These are phyloP conservation scores for Neosilurus mollespiculum DNA, from an alignment of 2,797 vertebrate genomes.

Conservation along the genomic window DNA sequence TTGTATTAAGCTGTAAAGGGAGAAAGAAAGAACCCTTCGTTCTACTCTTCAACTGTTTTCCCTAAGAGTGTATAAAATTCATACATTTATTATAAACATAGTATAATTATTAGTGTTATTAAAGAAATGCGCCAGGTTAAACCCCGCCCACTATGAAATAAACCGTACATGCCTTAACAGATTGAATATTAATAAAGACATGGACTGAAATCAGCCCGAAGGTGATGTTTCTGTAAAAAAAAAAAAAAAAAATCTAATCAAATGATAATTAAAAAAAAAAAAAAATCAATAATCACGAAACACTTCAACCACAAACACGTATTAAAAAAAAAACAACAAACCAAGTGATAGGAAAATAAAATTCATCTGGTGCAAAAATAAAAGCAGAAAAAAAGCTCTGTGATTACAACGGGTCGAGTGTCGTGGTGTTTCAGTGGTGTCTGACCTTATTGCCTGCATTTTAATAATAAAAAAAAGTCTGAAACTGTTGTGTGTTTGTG, in stretches of 20 bases:
- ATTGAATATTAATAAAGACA: background rate
- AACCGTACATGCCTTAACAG: background rate
- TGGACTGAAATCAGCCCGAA: slow-evolving; percentile 9
- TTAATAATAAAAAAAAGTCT: background rate
- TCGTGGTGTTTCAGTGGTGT: slow-evolving; percentile 43
- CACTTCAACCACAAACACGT: slow-evolving; percentile 9
- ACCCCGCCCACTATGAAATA: slow-evolving; percentile 5
- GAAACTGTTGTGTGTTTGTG: slow-evolving; percentile 5
- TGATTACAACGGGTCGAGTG: slow-evolving; percentile 14
- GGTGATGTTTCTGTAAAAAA: background rate
- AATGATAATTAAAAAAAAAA: background rate
- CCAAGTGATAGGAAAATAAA: slow-evolving; percentile 40
- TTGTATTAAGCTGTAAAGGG: background rate
- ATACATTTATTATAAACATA: background rate
- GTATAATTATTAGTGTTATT: background rate
- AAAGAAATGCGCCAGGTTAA: background rate
- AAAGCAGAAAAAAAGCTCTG: slow-evolving; percentile 36
- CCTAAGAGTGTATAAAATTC: background rate
- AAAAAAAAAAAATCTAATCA: background rate
- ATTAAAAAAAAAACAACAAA: slow-evolving; percentile 31
- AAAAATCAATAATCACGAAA: slow-evolving; percentile 12
- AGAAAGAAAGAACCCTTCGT: background rate
- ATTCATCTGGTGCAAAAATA: slow-evolving; percentile 43
- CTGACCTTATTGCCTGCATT: slow-evolving; percentile 46
- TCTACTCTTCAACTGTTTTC: background rate